phyloP scores from a whole-genome alignment of 2,888 invertebrate species.

The Globia sparganii region DNA sequence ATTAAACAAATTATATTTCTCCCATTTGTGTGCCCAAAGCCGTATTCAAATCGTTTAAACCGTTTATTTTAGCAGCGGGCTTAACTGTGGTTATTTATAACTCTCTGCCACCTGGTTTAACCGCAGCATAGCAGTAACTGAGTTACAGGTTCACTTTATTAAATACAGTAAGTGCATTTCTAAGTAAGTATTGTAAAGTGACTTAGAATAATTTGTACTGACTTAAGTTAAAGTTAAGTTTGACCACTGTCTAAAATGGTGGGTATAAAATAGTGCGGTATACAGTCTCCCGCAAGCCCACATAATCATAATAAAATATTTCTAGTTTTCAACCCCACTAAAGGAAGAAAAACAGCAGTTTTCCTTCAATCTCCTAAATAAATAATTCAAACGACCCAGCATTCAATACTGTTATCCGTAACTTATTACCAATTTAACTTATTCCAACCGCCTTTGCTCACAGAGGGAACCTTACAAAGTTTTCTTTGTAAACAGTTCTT shows the following conservation, averaged over 20 bases:
- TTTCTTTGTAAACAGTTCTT: conserved; percentile 34
- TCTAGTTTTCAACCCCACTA: neutral
- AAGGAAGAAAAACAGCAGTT: neutral
- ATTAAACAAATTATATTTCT: conserved; percentile 24
- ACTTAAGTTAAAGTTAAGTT: neutral
- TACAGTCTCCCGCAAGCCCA: no score
- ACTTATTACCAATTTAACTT: conserved; percentile 52
- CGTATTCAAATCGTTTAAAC: conserved; percentile 28
- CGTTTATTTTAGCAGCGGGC: conserved; percentile 24
- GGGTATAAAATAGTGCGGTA: no score
- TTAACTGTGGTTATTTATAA: conserved; percentile 57
- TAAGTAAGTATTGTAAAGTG: neutral
- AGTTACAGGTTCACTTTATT: conserved; percentile 49
- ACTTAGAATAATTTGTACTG: neutral
- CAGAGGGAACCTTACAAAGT: conserved; percentile 20
- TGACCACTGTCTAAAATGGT: neutral
- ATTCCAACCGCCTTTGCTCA: conserved; percentile 8
- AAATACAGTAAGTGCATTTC: conserved; percentile 25
- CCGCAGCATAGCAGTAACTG: conserved; percentile 38
- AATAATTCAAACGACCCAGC: neutral
- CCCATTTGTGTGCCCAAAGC: conserved; percentile 38
- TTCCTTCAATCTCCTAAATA: conserved; percentile 20
- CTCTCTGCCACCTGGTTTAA: conserved; percentile 51
- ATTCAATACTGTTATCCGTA: conserved; percentile 20
- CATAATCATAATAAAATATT: neutral